A percentile compares a stretch with the other conserved stretches of the same genome.
Conservation (phyloP, 2,797 vertebrate genomes). For the Crocodylus rhombifer region DNA sequence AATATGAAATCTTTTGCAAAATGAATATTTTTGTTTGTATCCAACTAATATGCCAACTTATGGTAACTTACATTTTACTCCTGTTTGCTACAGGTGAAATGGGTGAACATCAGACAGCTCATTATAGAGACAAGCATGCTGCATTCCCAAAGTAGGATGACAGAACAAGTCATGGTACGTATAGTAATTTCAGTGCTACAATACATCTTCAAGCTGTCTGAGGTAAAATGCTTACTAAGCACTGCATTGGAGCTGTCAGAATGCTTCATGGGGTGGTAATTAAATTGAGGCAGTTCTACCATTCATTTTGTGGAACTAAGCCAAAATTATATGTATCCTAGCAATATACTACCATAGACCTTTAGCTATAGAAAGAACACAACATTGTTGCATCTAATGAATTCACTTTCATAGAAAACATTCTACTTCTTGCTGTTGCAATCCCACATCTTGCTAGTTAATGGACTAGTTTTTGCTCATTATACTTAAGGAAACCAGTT, state of each 20-base stretch:
- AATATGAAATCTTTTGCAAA: slow-evolving; percentile 31
- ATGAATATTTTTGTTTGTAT: slow-evolving; percentile 55
- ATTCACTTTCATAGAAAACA: slow-evolving; percentile 41
- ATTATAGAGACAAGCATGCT: slow-evolving; percentile 79
- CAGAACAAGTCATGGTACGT: slow-evolving; percentile 74
- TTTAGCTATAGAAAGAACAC: slow-evolving; percentile 26
- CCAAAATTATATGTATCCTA: slow-evolving; percentile 65
- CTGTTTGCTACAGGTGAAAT: slow-evolving; percentile 78
- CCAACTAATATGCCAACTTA: slow-evolving; percentile 61
- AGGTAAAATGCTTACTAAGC: slow-evolving; percentile 80
- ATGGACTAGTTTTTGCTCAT: neutral
- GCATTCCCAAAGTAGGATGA: slow-evolving; percentile 67
- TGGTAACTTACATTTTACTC: slow-evolving; percentile 68
- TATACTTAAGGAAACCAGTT: slow-evolving; percentile 17
- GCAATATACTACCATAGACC: slow-evolving; percentile 64
- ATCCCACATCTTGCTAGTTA: slow-evolving; percentile 1
- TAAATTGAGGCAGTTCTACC: slow-evolving; percentile 74
- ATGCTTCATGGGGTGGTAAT: slow-evolving; percentile 75
- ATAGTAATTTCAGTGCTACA: slow-evolving; percentile 73
- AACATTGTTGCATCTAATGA: slow-evolving; percentile 36
- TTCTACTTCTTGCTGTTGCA: neutral
- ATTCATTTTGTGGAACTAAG: slow-evolving; percentile 76
- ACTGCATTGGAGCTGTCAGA: slow-evolving; percentile 72
- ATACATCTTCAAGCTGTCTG: slow-evolving; percentile 74
- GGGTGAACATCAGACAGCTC: slow-evolving; percentile 79